Base-by-base conservation (phyloP, 2,797 vertebrate genomes). In the Tragopan temminckii region DNA sequence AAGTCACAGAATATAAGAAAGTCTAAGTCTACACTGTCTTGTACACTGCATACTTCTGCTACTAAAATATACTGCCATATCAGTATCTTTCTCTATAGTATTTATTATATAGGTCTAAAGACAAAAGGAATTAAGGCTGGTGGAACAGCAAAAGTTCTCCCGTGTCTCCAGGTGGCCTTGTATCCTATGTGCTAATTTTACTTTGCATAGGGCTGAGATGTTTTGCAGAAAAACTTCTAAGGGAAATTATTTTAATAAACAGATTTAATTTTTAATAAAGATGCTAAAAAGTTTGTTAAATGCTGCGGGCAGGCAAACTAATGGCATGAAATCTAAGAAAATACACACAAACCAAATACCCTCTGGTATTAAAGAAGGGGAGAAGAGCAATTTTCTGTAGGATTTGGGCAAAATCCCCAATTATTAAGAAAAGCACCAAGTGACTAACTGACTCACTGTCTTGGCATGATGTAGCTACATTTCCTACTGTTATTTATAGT, bases 241-340 rank as follows among this genome's bases (percentile, higher is more conserved):
- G 62, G 66, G 45, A 75, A 87, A 18, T 64, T n/a, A 82, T 90
- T 94, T 89, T 85, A 92, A 93, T 88, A 72, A 91, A 69, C 29
- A 78, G 68, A 31, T 59, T 78, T 85, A 27, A 80, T 77, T 90
- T 93, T 90, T 87, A 91, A 75, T 91, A 69, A 93, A n/a, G 55
- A 68, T 80, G 69, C 55, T 79, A 79, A 89, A 67, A 85, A 72
- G 69, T 68, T 55, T 88, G 35, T 69, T 78, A 93, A 91, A 85
- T 72, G 48, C 71, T 94, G 45, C 88, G 53, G 71, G 89, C 38
- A 91, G 55, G 66, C n/a, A 72, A 85, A 78, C 9, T 15, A 27
- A 92, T 88, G 89, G 87, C 82, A 89, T 55, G 50, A 92, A 96
- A 94, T 80, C 82, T 93, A 63, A 95, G 72, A 13, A 80, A 75